These are phyloP conservation scores for Papilio elwesi DNA, from an alignment of 2,888 invertebrate genomes.

Conservation along the genomic window DNA sequence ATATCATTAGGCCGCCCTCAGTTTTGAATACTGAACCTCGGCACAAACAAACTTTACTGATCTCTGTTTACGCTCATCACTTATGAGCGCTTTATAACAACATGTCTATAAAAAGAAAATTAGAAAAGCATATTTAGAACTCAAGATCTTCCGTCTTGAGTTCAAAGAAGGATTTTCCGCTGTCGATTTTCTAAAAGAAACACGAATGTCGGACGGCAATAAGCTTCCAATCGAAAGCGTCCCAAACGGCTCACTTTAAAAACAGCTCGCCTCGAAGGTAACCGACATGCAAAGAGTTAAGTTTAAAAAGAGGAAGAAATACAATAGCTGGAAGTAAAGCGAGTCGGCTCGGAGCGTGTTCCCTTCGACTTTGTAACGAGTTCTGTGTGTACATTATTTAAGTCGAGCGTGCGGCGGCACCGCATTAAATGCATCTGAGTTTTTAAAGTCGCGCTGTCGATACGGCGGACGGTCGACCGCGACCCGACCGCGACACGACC, in stretches of 20 bases:
- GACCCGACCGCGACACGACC: constrained; percentile 55
- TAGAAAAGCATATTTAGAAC: background rate
- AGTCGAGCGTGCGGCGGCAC: constrained; percentile 70
- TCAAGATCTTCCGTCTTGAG: constrained; percentile 40
- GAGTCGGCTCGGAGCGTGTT: constrained; percentile 66
- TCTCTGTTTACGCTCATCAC: constrained; percentile 72
- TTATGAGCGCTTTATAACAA: constrained; percentile 50
- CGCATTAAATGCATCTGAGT: constrained; percentile 74
- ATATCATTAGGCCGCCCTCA: constrained; percentile 77
- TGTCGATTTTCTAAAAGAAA: constrained; percentile 56
- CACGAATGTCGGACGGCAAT: constrained; percentile 66
- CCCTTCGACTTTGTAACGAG: constrained; percentile 66
- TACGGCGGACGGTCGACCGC: constrained; percentile 69
- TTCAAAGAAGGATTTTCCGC: constrained; percentile 62
- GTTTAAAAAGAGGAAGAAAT: constrained; percentile 69
- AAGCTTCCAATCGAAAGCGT: constrained; percentile 69
- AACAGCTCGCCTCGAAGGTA: constrained; percentile 67
- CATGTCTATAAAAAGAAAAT: background rate
- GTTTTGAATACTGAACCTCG: constrained; percentile 74
- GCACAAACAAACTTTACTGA: constrained; percentile 64
- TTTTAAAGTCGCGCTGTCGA: constrained; percentile 72
- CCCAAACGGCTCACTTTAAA: constrained; percentile 72
- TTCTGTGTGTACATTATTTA: constrained; percentile 77
- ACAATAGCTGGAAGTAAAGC: constrained; percentile 71
- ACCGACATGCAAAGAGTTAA: constrained; percentile 73